These are phyloP conservation scores for Aphidius colemani DNA, from an alignment of 2,888 invertebrate species.

Conservation along the genomic window DNA sequence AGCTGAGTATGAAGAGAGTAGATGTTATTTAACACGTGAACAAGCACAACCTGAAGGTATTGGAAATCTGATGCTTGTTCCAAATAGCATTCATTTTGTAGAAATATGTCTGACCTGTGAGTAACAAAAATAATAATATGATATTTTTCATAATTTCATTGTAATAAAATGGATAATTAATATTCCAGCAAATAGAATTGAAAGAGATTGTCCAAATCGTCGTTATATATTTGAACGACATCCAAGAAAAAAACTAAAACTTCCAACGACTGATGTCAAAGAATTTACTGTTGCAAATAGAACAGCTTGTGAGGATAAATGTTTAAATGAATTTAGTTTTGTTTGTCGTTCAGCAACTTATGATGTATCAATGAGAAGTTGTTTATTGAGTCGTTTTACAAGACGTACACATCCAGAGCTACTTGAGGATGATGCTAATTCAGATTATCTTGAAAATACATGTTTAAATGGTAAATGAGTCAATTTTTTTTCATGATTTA, in stretches of 20 bases:
- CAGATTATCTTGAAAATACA: conserved; percentile 89
- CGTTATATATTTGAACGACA: conserved; percentile 88
- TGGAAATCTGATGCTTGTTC: conserved; percentile 85
- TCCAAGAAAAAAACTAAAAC: conserved; percentile 80
- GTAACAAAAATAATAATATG: conserved; percentile 51
- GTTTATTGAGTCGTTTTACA: conserved; percentile 81
- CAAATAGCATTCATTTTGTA: conserved; percentile 87
- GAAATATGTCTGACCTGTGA: conserved; percentile 88
- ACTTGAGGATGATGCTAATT: conserved; percentile 82
- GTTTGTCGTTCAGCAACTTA: conserved; percentile 87
- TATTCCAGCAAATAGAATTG: conserved; percentile 76
- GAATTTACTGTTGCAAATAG: conserved; percentile 84
- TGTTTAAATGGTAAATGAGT: conserved; percentile 77
- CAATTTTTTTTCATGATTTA: neutral
- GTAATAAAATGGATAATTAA: neutral
- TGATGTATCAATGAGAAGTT: conserved; percentile 77
- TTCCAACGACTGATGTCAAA: conserved; percentile 80
- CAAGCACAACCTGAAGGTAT: conserved; percentile 88
- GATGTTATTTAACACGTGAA: conserved; percentile 83
- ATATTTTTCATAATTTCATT: conserved; percentile 17
- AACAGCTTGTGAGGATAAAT: conserved; percentile 87
- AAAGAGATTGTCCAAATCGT: conserved; percentile 86
- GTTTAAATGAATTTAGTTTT: conserved; percentile 85
- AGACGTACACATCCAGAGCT: conserved; percentile 84
- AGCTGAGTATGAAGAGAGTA: conserved; percentile 86